Percentiles rank a stretch among this genome's conserved stretches.
Conservation (phyloP, 2,113 vertebrate species). For the Dasyurus viverrinus region DNA sequence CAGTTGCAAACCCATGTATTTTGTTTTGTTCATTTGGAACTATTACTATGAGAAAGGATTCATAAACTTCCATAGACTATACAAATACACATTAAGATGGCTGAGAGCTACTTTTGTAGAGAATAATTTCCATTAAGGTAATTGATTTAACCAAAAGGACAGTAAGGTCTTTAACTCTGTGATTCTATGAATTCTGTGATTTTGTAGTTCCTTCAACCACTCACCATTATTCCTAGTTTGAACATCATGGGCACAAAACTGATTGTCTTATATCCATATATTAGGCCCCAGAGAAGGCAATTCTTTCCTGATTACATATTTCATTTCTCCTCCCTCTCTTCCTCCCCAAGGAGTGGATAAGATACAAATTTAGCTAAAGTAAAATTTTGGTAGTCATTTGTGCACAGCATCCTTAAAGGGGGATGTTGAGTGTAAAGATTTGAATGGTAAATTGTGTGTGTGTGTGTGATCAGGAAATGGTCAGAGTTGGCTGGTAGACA, state of each 20-base stretch:
- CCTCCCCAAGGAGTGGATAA: background rate
- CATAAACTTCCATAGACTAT: background rate
- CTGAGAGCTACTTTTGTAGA: background rate
- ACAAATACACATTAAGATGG: background rate
- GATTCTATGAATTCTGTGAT: background rate
- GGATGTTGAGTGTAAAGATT: background rate
- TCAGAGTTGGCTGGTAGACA: conserved; percentile 39
- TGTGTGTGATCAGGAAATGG: conserved; percentile 48
- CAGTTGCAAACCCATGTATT: background rate
- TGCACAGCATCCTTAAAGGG: conserved; percentile 14
- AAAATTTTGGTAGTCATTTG: conserved; percentile 35
- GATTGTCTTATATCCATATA: background rate
- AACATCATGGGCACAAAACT: background rate
- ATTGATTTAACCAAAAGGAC: background rate
- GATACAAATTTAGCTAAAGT: conserved; percentile 30
- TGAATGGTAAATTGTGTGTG: conserved; percentile 53
- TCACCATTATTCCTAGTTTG: background rate
- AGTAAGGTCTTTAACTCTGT: background rate
- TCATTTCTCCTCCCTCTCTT: background rate
- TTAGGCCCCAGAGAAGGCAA: conserved; percentile 6
- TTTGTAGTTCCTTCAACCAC: background rate
- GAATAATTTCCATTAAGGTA: background rate
- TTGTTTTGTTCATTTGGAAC: background rate
- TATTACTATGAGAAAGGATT: background rate
- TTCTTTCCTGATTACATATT: conserved; percentile 19